Evolutionary conservation across 1,140 invertebrate genomes (phyloP).

Genomic region (Sweltsa coloradensis): DNA sequence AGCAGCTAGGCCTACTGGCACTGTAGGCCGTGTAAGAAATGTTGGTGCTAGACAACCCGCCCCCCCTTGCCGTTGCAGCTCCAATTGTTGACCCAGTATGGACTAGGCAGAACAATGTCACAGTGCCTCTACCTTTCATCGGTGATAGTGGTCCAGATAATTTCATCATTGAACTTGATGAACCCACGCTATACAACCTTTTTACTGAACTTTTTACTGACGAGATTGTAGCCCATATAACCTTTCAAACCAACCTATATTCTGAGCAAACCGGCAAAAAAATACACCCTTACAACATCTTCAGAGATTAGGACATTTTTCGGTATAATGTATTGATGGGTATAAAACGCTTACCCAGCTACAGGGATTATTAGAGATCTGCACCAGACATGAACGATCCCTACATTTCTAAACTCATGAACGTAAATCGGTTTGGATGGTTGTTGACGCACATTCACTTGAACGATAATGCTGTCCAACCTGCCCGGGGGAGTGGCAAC

Average conservation of each 20-base stretch:
- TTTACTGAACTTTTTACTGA: no score
- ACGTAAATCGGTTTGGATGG: conserved; percentile 29
- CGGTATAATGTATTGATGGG: conserved; percentile 23
- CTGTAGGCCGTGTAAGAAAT: no score
- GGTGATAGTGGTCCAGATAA: no score
- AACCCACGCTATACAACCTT: no score
- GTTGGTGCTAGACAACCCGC: no score
- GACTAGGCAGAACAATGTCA: no score
- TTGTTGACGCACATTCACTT: conserved; percentile 25
- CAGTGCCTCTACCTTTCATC: no score
- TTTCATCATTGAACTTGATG: no score
- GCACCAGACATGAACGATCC: conserved; percentile 25
- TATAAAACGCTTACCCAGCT: conserved; percentile 19
- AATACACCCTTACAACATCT: conserved; percentile 8
- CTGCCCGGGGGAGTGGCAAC: conserved; percentile 19
- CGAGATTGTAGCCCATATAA: conserved; percentile 4
- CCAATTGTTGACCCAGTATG: no score
- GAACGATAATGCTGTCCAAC: conserved; percentile 24
- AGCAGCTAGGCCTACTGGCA: no score
- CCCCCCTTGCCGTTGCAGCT: no score
- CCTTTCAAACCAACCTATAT: conserved; percentile 5
- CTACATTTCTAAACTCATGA: conserved; percentile 27
- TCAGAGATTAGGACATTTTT: conserved; percentile 21
- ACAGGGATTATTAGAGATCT: conserved; percentile 25
- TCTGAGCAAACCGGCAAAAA: not conserved